Evolutionary conservation across 2,888 invertebrate genomes (phyloP).

Genomic region (Julus scanicus): DNA sequence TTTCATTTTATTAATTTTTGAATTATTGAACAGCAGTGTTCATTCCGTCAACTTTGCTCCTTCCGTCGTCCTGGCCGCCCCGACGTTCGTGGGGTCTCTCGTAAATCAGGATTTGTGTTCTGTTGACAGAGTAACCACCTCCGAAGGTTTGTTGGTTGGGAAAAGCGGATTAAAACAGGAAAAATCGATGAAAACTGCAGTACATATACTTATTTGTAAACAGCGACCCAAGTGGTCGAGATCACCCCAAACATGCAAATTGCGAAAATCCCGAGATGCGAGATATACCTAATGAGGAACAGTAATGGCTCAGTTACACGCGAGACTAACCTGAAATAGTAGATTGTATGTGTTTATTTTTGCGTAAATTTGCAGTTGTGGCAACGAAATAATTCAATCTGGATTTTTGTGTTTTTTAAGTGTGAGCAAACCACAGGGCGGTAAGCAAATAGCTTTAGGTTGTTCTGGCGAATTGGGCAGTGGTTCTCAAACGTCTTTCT

Average conservation of each 20-base stretch:
- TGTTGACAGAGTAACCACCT: slow-evolving; percentile 29
- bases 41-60: background rate
- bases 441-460: too few species aligned
- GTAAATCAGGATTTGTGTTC: slow-evolving; percentile 14
- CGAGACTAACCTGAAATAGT: too few species aligned
- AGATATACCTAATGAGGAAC: too few species aligned
- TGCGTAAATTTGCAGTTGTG: too few species aligned
- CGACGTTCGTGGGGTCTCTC: background rate
- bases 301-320: too few species aligned
- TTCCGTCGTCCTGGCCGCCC: background rate
- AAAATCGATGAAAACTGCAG: background rate
- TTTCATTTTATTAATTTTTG: background rate
- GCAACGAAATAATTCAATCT: too few species aligned
- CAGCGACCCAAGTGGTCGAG: background rate
- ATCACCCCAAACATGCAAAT: background rate
- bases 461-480: too few species aligned
- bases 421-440: too few species aligned
- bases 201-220: background rate
- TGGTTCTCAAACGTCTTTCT: too few species aligned
- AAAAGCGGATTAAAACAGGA: background rate
- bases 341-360: too few species aligned
- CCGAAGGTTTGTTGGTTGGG: background rate
- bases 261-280: background rate
- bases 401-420: too few species aligned
- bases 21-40: background rate